Conservation (phyloP, 1,140 invertebrate species). For the Ditylenchus dipsaci region DNA sequence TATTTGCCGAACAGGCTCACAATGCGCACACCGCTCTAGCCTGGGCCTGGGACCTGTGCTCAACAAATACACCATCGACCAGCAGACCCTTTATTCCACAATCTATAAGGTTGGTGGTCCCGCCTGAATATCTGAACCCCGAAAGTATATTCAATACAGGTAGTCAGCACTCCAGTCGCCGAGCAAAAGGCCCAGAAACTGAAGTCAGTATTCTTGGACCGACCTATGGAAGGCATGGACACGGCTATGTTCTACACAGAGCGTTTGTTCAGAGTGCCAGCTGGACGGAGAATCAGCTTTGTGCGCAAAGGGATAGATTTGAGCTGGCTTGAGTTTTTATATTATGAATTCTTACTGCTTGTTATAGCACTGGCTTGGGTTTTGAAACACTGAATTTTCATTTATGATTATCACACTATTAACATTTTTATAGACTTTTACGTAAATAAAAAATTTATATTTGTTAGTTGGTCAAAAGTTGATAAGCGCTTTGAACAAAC, state of each 20-base stretch:
- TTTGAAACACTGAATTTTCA: not conserved
- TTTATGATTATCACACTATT: too few species aligned
- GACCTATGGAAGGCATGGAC: constrained; percentile 7
- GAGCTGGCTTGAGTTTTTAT: constrained; percentile 17
- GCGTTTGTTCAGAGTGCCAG: constrained; percentile 7
- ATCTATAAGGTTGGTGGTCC: too few species aligned
- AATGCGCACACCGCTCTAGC: constrained; percentile 21
- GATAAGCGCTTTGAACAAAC: too few species aligned
- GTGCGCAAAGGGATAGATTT: constrained; percentile 1
- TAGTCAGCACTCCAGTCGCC: not conserved
- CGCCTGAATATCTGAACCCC: too few species aligned
- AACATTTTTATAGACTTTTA: too few species aligned
- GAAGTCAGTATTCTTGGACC: constrained; percentile 7
- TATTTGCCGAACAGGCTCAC: constrained; percentile 16
- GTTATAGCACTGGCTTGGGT: not conserved
- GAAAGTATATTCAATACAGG: not conserved
- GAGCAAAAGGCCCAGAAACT: not conserved
- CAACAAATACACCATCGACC: constrained; percentile 33
- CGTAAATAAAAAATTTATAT: too few species aligned
- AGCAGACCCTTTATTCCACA: not conserved
- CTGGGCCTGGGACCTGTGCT: constrained; percentile 20
- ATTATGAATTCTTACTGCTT: constrained; percentile 7
- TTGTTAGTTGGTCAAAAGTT: too few species aligned
- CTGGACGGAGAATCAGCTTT: constrained; percentile 7
- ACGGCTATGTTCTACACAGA: constrained; percentile 12